phyloP scores from a whole-genome alignment of 2,113 vertebrate species.

The Sporophila hypoxantha region DNA sequence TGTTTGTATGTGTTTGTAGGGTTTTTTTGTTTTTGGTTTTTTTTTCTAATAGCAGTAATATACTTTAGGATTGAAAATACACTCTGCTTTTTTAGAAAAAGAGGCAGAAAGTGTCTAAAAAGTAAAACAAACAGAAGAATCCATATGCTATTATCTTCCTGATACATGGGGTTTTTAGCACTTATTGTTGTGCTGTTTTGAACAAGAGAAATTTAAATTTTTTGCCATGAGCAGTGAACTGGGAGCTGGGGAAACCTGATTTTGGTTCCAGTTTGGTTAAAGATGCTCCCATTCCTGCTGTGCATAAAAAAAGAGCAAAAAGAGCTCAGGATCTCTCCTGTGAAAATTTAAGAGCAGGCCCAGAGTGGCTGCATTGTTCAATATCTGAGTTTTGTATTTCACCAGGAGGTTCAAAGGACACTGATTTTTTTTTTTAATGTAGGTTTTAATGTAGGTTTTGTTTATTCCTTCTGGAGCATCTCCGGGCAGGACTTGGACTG shows the following conservation, averaged over 20 bases:
- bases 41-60: not conserved
- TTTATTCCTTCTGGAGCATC: not conserved
- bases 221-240: not conserved
- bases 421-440: not conserved
- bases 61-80: not conserved
- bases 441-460: not conserved
- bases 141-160: not conserved
- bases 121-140: not conserved
- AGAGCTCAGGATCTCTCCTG: not conserved
- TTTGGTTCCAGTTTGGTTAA: not conserved
- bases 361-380: not conserved
- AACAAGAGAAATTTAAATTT: not conserved
- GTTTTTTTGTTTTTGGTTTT: not conserved
- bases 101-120: not conserved
- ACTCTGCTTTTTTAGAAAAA: not conserved
- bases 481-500: accelerated
- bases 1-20: too few species aligned
- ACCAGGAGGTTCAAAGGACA: not conserved
- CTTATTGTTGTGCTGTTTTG: not conserved
- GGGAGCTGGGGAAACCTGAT: not conserved
- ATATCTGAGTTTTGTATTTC: too few species aligned
- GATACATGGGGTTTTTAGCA: not conserved
- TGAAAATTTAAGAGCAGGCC: not conserved
- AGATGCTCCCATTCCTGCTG: not conserved
- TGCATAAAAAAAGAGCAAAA: not conserved